Evolutionary conservation across 2,113 vertebrate species (phyloP).

Genomic region (Talpa occidentalis): DNA sequence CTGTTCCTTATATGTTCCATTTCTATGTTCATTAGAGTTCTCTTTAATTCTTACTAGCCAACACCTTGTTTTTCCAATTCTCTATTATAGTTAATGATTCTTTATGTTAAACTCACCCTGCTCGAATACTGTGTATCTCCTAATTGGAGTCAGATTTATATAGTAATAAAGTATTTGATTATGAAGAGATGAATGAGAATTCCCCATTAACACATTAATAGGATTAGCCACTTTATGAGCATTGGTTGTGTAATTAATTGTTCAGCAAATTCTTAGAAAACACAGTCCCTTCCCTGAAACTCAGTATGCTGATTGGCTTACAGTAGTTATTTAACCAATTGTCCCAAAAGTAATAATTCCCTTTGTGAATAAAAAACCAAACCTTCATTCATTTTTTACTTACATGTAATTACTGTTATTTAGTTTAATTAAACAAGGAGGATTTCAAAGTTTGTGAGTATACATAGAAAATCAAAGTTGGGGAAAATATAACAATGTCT

Average conservation of each 20-base stretch:
- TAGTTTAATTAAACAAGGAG: slow-evolving; percentile 6
- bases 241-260: neutral
- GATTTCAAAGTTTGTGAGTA: neutral
- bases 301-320: neutral
- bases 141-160: neutral
- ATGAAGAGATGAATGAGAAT: neutral
- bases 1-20: neutral
- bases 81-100: neutral
- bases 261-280: neutral
- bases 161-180: neutral
- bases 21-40: neutral
- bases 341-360: neutral
- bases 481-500: neutral
- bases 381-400: neutral
- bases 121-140: neutral
- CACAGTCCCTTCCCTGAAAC: neutral
- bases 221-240: neutral
- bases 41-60: neutral
- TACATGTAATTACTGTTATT: neutral
- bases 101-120: neutral
- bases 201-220: neutral
- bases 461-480: neutral
- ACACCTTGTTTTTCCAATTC: neutral
- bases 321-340: neutral
- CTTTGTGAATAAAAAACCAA: neutral